Evolutionary conservation across 2,113 vertebrate species (phyloP).

Genomic region (Psittacula cyanocephala): DNA sequence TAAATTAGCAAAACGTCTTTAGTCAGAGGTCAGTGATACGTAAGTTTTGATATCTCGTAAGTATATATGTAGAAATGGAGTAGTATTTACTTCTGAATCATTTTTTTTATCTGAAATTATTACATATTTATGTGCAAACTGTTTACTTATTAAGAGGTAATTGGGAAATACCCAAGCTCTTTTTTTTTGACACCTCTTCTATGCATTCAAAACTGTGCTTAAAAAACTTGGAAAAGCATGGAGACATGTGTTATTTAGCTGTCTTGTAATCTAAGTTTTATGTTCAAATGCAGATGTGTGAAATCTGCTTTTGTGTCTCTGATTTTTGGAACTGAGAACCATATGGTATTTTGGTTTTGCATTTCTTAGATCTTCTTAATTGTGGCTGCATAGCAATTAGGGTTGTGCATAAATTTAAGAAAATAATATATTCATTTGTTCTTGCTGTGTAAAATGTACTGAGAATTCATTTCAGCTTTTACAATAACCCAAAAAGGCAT

Average conservation of each 20-base stretch:
- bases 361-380: conserved; percentile 70
- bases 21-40: background rate
- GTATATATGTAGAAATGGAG: background rate
- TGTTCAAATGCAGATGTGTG: conserved; percentile 33
- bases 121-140: background rate
- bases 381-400: conserved; percentile 64
- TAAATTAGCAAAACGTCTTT: background rate
- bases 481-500: background rate
- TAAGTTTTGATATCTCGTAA: background rate
- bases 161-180: background rate
- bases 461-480: background rate
- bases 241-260: conserved; percentile 44
- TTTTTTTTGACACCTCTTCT: background rate
- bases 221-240: background rate
- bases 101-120: background rate
- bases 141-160: background rate
- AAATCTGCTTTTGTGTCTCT: conserved; percentile 55
- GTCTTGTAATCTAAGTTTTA: conserved; percentile 15
- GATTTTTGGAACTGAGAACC: conserved; percentile 62
- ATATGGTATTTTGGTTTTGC: conserved; percentile 64
- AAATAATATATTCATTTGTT: conserved; percentile 34
- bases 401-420: conserved; percentile 49
- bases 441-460: background rate
- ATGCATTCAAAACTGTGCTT: background rate
- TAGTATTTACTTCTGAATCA: background rate